Base-by-base conservation (phyloP, 2,797 vertebrate genomes). In the Gastrophryne carolinensis region DNA sequence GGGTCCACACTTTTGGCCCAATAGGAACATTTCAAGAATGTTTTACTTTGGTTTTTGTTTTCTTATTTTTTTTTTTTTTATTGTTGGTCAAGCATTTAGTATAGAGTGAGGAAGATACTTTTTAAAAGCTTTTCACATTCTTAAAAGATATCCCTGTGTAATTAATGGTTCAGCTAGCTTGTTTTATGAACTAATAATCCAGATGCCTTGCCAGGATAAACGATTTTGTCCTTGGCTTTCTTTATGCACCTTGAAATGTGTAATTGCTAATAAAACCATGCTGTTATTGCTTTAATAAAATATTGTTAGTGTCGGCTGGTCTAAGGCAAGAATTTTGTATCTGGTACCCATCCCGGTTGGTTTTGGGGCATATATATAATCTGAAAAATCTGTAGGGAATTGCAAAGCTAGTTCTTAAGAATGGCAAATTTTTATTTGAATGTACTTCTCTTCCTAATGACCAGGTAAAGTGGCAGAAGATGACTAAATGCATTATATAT, bases 241-340 rank as follows among this genome's bases (percentile, higher is more conserved):
- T 77, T 77, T 77, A 77, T 65, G 75, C 75, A 77, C 75, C 75
- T 77, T 77, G 66, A 77, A 76, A 77, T 77, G 75, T 77, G 75
- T 77, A 77, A 77, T 77, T 77, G 75, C 67, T 77, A 77, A 77
- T 77, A 77, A 77, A 77, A 77, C 66, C 58, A 71, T 44, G 17
- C 60, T 64, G 58, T 71, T 77, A 77, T 71, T 64, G 67, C 67
- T 71, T 77, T 77, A 77, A 77, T 77, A 77, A 77, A 77, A 77
- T 77, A 76, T 63, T 63, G 73, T 70, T 70, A 71, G 67, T 71
- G 58, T 71, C 75, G 50, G 27, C 52, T 32, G 58, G 70, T 54
- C 60, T 41, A 65, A 63, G 63, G 47, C 30, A 64, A 64, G 58
- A 64, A 64, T 37, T 27, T 77, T 56, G 58, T 64, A 64, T 64